Conservation (phyloP, 2,797 vertebrate species). For the Chromis chromis region DNA sequence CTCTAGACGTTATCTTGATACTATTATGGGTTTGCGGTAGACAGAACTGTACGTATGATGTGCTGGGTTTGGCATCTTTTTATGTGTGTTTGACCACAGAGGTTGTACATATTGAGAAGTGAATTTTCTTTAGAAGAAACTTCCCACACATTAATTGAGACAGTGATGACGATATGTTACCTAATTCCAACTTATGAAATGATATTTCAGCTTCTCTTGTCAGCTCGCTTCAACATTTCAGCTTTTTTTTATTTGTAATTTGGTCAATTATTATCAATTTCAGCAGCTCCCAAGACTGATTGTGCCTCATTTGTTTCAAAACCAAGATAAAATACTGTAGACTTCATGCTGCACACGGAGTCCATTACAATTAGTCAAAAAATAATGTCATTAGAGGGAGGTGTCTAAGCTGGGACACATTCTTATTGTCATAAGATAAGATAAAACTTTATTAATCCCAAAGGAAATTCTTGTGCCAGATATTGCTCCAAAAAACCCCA, state of each 20-base stretch:
- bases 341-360: background rate
- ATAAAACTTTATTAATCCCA: no score
- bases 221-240: constrained; percentile 2
- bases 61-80: constrained; percentile 35
- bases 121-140: constrained; percentile 22
- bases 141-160: constrained; percentile 28
- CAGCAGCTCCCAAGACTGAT: constrained; percentile 18
- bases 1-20: constrained; percentile 50
- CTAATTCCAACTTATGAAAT: constrained; percentile 36
- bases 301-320: constrained; percentile 9
- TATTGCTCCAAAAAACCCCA: no score
- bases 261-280: constrained; percentile 26
- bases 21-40: constrained; percentile 34
- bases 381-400: background rate
- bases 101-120: background rate
- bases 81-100: background rate
- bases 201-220: constrained; percentile 35
- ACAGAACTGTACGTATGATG: constrained; percentile 12
- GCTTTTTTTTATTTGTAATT: constrained; percentile 20
- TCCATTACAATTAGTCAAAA: constrained; percentile 5
- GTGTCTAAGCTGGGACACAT: background rate
- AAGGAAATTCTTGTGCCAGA: no score
- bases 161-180: background rate
- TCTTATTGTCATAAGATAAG: background rate
- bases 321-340: constrained; percentile 2